A percentile compares a stretch with the other conserved stretches of the same genome.
Evolutionary conservation across 2,888 invertebrate genomes (phyloP).

Genomic region (Ferrisia virgata): DNA sequence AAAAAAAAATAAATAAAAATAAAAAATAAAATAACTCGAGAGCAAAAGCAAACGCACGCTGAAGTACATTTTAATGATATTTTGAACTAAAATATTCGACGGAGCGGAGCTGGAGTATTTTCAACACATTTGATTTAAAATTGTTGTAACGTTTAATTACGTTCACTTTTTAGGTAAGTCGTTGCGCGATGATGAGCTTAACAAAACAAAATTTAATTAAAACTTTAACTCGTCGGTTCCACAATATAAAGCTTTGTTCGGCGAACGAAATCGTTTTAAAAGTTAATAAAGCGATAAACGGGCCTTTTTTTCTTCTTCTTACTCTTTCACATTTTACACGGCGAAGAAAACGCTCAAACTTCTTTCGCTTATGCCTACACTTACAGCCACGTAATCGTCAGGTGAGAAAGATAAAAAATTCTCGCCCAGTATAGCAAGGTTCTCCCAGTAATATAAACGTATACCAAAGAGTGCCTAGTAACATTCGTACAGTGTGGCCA

Average conservation of each 20-base stretch:
- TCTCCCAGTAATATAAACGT: no score
- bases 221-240: constrained; percentile 11
- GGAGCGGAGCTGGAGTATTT: no score
- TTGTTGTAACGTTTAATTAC: constrained; percentile 15
- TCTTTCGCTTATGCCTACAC: not conserved
- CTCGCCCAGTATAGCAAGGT: no score
- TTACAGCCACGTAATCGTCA: not conserved
- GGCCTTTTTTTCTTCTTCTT: not conserved
- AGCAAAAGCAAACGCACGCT: not conserved
- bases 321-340: not conserved
- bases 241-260: not conserved
- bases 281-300: not conserved
- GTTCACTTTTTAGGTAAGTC: constrained; percentile 5
- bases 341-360: not conserved
- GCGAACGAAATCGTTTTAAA: not conserved
- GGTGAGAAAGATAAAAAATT: not conserved
- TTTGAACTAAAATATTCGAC: not conserved
- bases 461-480: not conserved
- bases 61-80: not conserved
- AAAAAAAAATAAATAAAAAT: not conserved
- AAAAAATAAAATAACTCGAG: not conserved
- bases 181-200: constrained; percentile 1
- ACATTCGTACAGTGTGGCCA: not conserved
- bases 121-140: not conserved
- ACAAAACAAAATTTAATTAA: constrained; percentile 13